Conservation (phyloP, 2,888 invertebrate genomes). For the Trisateles emortualis region DNA sequence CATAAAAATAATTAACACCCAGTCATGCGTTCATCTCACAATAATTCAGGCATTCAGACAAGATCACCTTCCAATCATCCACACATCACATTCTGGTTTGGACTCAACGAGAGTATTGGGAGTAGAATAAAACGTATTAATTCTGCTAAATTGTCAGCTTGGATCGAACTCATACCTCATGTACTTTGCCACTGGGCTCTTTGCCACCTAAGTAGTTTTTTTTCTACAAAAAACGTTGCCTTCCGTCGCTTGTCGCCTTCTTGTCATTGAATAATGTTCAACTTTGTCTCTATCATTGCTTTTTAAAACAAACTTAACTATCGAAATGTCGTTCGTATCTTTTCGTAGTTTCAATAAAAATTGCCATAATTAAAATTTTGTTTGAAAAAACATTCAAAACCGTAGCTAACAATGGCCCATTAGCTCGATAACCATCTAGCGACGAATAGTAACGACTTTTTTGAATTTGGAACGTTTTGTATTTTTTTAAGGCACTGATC, state of each 20-base stretch:
- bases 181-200: too few species aligned
- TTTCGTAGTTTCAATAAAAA: conserved; percentile 77
- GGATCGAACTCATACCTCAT: too few species aligned
- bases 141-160: too few species aligned
- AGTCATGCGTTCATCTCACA: too few species aligned
- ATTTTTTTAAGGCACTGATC: too few species aligned
- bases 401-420: conserved; percentile 80
- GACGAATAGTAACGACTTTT: conserved; percentile 51
- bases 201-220: not conserved
- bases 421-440: conserved; percentile 83
- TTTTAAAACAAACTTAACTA: conserved; percentile 42
- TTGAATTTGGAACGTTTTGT: conserved; percentile 47
- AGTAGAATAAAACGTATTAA: too few species aligned
- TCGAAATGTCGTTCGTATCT: conserved; percentile 42
- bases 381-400: conserved; percentile 61
- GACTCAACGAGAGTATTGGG: too few species aligned
- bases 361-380: conserved; percentile 80
- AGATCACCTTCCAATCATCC: too few species aligned
- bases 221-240: not conserved
- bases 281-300: conserved; percentile 33
- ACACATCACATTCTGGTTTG: too few species aligned
- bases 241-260: not conserved
- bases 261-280: conserved; percentile 42
- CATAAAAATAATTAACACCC: too few species aligned
- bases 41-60: too few species aligned